A percentile compares a stretch with the other conserved stretches of the same genome.
phyloP scores from a whole-genome alignment of 2,888 invertebrate genomes.

The Heliconius charithonia region DNA sequence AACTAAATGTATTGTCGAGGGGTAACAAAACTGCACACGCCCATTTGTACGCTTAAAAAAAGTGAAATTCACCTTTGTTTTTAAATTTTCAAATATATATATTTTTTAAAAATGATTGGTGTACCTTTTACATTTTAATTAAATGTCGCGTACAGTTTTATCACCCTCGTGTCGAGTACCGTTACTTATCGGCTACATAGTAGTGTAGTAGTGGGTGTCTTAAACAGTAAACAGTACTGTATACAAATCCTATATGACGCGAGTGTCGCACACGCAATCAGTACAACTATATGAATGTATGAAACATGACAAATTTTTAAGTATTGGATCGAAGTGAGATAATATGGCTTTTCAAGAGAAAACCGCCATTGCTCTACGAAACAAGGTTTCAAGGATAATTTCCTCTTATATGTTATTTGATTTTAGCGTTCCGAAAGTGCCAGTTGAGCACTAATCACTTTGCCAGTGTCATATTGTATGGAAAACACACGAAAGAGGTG shows the following conservation, averaged over 20 bases:
- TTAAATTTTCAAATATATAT: conserved; percentile 1
- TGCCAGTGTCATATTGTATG: too few relatives aligned
- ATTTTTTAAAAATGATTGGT: not conserved
- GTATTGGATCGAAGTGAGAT: not conserved
- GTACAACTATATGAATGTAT: not conserved
- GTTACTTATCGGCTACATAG: conserved; percentile 46
- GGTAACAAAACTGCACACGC: conserved; percentile 58
- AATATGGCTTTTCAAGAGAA: not conserved
- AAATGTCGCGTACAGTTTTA: conserved; percentile 35
- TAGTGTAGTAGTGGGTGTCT: conserved; percentile 30
- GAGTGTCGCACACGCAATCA: conserved; percentile 38
- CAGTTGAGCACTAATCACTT: not conserved
- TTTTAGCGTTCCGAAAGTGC: not conserved
- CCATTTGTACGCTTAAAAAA: conserved; percentile 9
- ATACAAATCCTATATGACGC: conserved; percentile 13
- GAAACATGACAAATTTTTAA: conserved; percentile 11
- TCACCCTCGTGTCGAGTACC: conserved; percentile 57
- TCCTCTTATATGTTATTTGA: not conserved
- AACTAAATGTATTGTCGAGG: conserved; percentile 69
- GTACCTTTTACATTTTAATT: not conserved
- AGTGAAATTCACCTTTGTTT: not conserved
- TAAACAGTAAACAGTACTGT: conserved; percentile 16
- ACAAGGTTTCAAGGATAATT: not conserved
- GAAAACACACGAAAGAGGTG: not conserved
- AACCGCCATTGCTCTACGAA: not conserved